These are phyloP conservation scores for Nasonia oneida DNA, from an alignment of 2,888 invertebrate species.

Conservation along the genomic window DNA sequence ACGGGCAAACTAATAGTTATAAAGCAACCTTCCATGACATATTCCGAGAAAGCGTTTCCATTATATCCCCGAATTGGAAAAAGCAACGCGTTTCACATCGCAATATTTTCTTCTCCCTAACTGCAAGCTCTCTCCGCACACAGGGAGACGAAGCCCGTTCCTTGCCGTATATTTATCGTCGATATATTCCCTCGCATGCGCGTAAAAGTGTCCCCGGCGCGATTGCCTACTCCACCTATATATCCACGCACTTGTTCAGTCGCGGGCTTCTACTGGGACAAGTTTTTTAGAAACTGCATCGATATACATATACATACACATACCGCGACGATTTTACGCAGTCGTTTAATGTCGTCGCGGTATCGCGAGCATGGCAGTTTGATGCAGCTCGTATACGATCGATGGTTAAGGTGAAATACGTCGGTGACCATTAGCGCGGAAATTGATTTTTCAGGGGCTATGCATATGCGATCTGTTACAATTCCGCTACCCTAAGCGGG, in stretches of 20 bases:
- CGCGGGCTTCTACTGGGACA: not conserved
- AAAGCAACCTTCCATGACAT: not conserved
- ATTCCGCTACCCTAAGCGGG: too few relatives aligned
- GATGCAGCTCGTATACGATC: not conserved
- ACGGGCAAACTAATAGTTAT: not conserved
- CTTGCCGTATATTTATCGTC: constrained; percentile 36
- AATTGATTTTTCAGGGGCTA: not conserved
- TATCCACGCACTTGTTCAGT: not conserved
- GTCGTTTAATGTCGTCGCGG: constrained; percentile 8
- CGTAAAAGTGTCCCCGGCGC: constrained; percentile 14
- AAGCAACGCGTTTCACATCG: not conserved
- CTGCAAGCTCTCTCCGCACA: not conserved
- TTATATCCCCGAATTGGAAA: too few relatives aligned
- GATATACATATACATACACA: not conserved
- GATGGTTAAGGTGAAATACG: not conserved
- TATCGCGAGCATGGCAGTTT: not conserved
- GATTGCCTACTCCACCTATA: not conserved
- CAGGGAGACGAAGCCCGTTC: not conserved
- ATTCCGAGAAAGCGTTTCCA: not conserved
- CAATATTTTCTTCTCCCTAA: not conserved
- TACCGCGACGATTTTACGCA: constrained; percentile 26
- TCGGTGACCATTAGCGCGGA: not conserved
- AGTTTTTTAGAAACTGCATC: not conserved
- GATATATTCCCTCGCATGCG: not conserved
- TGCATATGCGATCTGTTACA: not conserved